A percentile compares a stretch with the other conserved stretches of the same genome.
These are phyloP conservation scores for Halesus radiatus DNA, from an alignment of 1,140 invertebrate species.

Conservation along the genomic window DNA sequence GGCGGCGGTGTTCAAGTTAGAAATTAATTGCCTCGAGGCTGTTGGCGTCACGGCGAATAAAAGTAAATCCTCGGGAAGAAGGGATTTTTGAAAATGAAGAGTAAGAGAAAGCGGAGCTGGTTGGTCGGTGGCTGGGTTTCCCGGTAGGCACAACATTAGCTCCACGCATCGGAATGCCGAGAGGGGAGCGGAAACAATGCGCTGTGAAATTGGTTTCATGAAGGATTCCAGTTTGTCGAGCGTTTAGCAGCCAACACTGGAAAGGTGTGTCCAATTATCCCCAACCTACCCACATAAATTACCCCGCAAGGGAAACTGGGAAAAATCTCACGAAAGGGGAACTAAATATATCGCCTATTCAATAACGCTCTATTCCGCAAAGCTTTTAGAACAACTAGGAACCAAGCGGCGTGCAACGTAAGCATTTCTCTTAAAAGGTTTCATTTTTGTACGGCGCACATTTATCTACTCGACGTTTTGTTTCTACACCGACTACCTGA, in stretches of 20 bases:
- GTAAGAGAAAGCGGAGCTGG: not conserved
- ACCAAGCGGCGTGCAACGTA: not conserved
- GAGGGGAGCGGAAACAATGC: conserved; percentile 34
- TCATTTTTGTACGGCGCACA: not conserved
- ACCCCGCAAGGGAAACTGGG: conserved; percentile 29
- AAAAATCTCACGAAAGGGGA: conserved; percentile 8
- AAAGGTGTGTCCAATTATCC: conserved; percentile 54
- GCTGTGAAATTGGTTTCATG: conserved; percentile 45
- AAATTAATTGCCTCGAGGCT: conserved; percentile 19
- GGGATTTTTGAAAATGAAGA: conserved; percentile 15
- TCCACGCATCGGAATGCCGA: conserved; percentile 27
- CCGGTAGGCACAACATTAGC: too few species aligned
- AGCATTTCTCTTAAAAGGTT: too few species aligned
- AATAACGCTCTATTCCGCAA: conserved; percentile 1
- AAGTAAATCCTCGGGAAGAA: conserved; percentile 24
- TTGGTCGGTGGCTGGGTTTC: not conserved
- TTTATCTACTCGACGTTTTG: not conserved
- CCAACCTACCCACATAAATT: conserved; percentile 48
- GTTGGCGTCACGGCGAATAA: conserved; percentile 25
- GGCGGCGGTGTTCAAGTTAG: not conserved
- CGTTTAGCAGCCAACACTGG: conserved; percentile 47
- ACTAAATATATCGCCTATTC: conserved; percentile 19
- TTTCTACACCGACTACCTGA: too few species aligned
- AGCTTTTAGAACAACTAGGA: not conserved
- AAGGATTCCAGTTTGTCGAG: conserved; percentile 41